Evolutionary conservation across 2,888 invertebrate species (phyloP), one percentile per base, ranked within the genome.

Genomic region (Cryptosula pallasiana): DNA sequence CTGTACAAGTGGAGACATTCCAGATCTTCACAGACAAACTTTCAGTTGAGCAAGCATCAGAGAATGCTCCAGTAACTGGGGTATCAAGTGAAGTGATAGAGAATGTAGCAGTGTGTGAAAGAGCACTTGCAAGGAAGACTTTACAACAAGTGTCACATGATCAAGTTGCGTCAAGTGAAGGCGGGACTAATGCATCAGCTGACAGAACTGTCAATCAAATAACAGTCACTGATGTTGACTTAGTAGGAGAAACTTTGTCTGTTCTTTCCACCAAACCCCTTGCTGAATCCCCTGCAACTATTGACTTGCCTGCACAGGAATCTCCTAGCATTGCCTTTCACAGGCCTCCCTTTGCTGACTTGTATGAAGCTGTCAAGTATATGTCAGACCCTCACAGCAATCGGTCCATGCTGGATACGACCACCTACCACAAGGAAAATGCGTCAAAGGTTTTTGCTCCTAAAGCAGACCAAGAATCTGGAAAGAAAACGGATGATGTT

Each of bases 1-100:
- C 27, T 16, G 63, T 27, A 29, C 63, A 63, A 27, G 63, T 63
- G 2, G 63, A 63, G 32, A 25, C 63, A 32, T 63, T 63, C 32
- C 63, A 63, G 63, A 63, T 63, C 25, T 5, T 63, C 5, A 63
- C 16, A 13, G n/a, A 45, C 45, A 45, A 45, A 45, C 9, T 45
- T 45, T 13, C 45, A 45, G 45, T 45, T 45, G n/a, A n/a, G n/a
- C n/a, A n/a, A n/a, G n/a, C n/a, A n/a, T n/a, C n/a, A n/a, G n/a
- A n/a, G n/a, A n/a, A n/a, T 45, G 45, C 45, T 45, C 5, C 9
- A 13, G 45, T 20, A 20, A 45, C 45, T 45, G 45, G 20, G 20
- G 45, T 45, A 45, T 13, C 45, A 45, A 45, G 9, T 45, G 20
- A 45, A 45, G 45, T 45, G 20, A 45, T 20, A 45, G 20, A 5